Base-by-base conservation (phyloP, 2,113 vertebrate genomes). In the Pontoporia blainvillei region DNA sequence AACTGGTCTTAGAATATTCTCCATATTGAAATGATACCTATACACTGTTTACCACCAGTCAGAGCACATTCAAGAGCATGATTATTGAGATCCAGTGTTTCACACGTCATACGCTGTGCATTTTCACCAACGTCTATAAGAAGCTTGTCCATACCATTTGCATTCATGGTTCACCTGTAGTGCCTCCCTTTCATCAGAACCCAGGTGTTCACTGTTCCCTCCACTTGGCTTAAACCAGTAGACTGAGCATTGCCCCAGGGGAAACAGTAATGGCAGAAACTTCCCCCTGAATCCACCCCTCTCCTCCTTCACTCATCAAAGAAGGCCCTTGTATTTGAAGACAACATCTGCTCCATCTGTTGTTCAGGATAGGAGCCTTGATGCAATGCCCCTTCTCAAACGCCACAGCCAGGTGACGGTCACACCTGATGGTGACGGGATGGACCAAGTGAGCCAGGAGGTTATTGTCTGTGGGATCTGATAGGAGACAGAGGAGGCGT, bases 291-390 rank as follows among this genome's bases (percentile, higher is more conserved):
- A 83, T 71, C 85, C 75, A 57, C 71, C 66, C 20, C 49, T 97
- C 94, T 94, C 89, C 72, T 86, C 82, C 94, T 88, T 86, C 69
- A 62, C 36, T 87, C 46, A 81, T 82, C 75, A 96, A 36, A 92
- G 73, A 87, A 67, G 62, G 44, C 20, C 64, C 69, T 92, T 93
- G 96, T 44, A 90, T 88, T 83, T 69, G 76, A 96, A 90, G 14
- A 44, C 34, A 93, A 86, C 86, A 97, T 86, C 96, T 97, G 95
- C 61, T 96, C 84, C 31, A 2, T 96, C 83, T 78, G 81, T 81
- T 81, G 27, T 86, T 18, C 29, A 59, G 41, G 64, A 44, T 14
- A 41, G 15, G 75, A 17, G 44, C 75, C 61, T 69, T 10, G 6
- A 79, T 49, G 82, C 57, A 36, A 46, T 29, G 57, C 23, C 20